phyloP scores from a whole-genome alignment of 2,797 vertebrate species.

The Bradypodion pumilum region DNA sequence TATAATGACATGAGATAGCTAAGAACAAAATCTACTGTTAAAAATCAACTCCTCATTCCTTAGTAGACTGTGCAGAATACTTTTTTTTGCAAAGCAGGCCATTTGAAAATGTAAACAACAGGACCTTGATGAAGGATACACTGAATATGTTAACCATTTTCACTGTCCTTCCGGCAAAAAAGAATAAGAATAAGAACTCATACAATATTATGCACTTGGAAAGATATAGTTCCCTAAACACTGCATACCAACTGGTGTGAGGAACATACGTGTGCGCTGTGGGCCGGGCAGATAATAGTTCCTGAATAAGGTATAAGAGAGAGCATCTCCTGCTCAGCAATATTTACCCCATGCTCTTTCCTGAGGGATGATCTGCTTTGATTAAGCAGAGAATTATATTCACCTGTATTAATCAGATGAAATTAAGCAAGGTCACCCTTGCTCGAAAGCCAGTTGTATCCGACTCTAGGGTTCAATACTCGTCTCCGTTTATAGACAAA shows the following conservation, averaged over 20 bases:
- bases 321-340: neutral
- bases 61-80: neutral
- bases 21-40: slow-evolving; percentile 40
- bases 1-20: slow-evolving; percentile 43
- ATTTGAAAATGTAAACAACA: slow-evolving; percentile 37
- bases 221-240: neutral
- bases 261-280: neutral
- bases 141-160: slow-evolving; percentile 52
- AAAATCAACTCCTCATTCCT: slow-evolving; percentile 15
- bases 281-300: neutral
- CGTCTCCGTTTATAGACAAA: too few relatives aligned
- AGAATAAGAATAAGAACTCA: neutral
- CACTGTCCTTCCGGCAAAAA: slow-evolving; percentile 36
- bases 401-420: neutral
- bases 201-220: neutral
- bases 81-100: neutral
- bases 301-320: neutral
- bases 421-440: neutral
- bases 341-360: neutral
- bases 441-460: too few relatives aligned
- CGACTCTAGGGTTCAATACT: too few relatives aligned
- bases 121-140: slow-evolving; percentile 26
- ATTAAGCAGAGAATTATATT: neutral
- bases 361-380: neutral
- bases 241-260: neutral